Evolutionary conservation across 1,140 invertebrate species (phyloP).

Genomic region (Bombus cullumanus): DNA sequence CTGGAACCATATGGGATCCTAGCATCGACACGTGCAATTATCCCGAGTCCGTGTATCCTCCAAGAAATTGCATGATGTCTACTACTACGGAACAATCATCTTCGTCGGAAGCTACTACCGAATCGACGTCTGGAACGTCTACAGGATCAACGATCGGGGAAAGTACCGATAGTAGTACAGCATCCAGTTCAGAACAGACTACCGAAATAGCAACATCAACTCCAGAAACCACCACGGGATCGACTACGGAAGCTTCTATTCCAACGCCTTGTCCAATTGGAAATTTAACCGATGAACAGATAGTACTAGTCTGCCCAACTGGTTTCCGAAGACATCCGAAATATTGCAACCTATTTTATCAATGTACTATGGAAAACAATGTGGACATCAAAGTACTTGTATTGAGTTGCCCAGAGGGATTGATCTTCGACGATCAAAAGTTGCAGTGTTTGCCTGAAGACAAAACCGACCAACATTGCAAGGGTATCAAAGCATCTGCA

Average conservation of each 20-base stretch:
- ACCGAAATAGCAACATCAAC: constrained; percentile 51
- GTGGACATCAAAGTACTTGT: constrained; percentile 89
- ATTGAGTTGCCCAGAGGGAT: constrained; percentile 89
- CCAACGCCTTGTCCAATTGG: constrained; percentile 69
- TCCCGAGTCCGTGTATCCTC: constrained; percentile 82
- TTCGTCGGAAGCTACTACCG: constrained; percentile 24
- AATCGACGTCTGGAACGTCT: constrained; percentile 58
- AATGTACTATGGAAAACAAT: constrained; percentile 86
- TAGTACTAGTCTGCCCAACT: constrained; percentile 89
- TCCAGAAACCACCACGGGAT: constrained; percentile 40
- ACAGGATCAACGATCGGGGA: background rate
- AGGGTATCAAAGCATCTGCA: constrained; percentile 82
- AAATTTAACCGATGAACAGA: constrained; percentile 85
- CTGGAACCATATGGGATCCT: constrained; percentile 84
- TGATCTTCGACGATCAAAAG: constrained; percentile 89
- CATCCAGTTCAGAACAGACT: constrained; percentile 33
- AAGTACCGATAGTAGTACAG: constrained; percentile 8
- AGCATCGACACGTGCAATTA: constrained; percentile 83
- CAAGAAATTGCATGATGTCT: constrained; percentile 77
- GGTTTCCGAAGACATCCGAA: constrained; percentile 92
- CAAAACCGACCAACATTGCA: constrained; percentile 84
- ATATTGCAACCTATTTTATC: constrained; percentile 92
- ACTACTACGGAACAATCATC: constrained; percentile 26
- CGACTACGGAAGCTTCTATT: constrained; percentile 10
- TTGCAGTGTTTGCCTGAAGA: constrained; percentile 87